phyloP scores from a whole-genome alignment of 2,113 vertebrate genomes.

The Tetrax tetrax region DNA sequence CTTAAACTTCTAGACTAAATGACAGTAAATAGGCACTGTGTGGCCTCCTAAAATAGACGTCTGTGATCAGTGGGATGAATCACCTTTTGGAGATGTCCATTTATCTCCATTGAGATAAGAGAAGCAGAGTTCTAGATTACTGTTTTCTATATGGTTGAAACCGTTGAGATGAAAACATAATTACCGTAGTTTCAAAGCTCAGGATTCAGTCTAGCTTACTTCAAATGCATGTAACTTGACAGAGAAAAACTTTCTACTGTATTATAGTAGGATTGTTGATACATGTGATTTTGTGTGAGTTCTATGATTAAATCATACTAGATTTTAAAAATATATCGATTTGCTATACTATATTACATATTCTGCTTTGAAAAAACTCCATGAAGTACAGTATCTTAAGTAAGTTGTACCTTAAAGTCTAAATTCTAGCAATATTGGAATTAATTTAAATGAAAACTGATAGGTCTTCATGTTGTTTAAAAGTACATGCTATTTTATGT shows the following conservation, averaged over 20 bases:
- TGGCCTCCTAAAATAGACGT: neutral
- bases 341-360: neutral
- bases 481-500: neutral
- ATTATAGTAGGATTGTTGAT: neutral
- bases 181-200: neutral
- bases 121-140: neutral
- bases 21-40: neutral
- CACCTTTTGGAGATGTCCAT: neutral
- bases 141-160: neutral
- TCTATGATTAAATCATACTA: neutral
- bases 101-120: neutral
- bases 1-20: neutral
- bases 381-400: neutral
- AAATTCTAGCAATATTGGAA: neutral
- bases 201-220: neutral
- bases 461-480: neutral
- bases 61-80: neutral
- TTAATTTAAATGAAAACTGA: neutral
- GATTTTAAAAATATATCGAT: neutral
- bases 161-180: neutral
- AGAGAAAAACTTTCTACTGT: neutral
- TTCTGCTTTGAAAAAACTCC: neutral
- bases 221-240: neutral
- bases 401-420: neutral
- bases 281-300: neutral